phyloP scores from a whole-genome alignment of 2,113 vertebrate species.

The Dasyornis broadbenti region DNA sequence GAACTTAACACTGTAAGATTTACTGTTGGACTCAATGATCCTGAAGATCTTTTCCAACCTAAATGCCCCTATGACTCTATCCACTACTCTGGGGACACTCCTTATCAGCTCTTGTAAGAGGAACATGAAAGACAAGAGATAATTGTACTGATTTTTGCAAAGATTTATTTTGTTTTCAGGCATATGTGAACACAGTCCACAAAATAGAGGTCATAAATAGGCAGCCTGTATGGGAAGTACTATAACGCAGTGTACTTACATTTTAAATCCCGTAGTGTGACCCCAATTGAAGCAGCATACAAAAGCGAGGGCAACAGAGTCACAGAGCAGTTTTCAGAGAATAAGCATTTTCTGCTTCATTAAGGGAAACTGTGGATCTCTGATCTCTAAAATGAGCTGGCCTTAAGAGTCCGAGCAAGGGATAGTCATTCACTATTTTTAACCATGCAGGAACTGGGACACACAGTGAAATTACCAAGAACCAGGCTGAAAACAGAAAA shows the following conservation, averaged over 20 bases:
- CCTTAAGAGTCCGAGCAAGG: background rate
- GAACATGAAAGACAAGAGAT: background rate
- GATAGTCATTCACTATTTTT: background rate
- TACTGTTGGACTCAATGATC: accelerated
- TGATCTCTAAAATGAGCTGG: background rate
- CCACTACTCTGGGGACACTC: background rate
- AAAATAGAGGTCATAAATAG: background rate
- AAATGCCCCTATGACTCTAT: background rate
- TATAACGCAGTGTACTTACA: accelerated
- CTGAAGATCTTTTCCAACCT: background rate
- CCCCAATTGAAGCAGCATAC: background rate
- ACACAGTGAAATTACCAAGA: background rate
- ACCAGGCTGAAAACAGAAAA: background rate
- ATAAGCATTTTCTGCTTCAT: background rate
- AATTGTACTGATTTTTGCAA: background rate
- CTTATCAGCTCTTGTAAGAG: background rate
- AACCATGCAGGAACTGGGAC: background rate
- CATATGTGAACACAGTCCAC: background rate
- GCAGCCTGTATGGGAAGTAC: background rate
- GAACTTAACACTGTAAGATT: background rate
- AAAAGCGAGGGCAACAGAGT: background rate
- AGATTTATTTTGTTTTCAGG: background rate
- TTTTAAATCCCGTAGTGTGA: background rate
- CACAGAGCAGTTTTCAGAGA: background rate
- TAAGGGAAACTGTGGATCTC: background rate